Percentiles rank a stretch among this genome's conserved stretches.
These are phyloP conservation scores for Alces alces DNA, from an alignment of 2,113 vertebrate species.

Conservation along the genomic window DNA sequence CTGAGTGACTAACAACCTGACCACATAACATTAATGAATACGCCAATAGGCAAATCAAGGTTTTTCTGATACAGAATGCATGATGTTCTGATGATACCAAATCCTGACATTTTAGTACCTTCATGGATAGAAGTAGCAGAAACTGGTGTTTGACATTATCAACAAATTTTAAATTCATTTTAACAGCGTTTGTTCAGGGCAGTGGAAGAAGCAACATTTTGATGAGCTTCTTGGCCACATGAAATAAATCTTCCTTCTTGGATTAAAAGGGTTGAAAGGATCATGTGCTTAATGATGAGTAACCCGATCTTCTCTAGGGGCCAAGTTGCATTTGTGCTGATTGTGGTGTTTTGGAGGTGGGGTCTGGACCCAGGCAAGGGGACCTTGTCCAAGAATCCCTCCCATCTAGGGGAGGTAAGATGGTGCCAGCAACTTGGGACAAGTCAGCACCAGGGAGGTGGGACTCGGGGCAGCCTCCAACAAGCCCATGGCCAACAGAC, in stretches of 20 bases:
- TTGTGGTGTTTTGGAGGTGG: background rate
- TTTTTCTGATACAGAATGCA: background rate
- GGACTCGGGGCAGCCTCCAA: background rate
- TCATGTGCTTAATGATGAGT: background rate
- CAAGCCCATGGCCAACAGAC: background rate
- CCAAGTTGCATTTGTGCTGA: background rate
- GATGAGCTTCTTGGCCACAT: background rate
- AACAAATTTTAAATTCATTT: background rate
- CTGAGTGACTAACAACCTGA: background rate
- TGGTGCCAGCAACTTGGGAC: background rate
- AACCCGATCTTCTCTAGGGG: background rate
- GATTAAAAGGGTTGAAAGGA: background rate
- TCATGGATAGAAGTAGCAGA: background rate
- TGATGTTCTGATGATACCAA: background rate
- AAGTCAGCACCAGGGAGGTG: background rate
- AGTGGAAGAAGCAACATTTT: background rate
- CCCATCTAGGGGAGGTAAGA: background rate
- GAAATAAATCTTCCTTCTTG: background rate
- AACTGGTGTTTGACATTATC: background rate
- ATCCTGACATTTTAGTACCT: background rate
- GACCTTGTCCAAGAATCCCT: background rate
- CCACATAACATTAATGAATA: background rate
- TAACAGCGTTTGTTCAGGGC: background rate
- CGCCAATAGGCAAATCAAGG: background rate
- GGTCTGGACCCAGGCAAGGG: background rate